Evolutionary conservation across 2,888 invertebrate species (phyloP), one percentile per base, ranked within the genome.

Genomic region (Drosophila engyochracea): DNA sequence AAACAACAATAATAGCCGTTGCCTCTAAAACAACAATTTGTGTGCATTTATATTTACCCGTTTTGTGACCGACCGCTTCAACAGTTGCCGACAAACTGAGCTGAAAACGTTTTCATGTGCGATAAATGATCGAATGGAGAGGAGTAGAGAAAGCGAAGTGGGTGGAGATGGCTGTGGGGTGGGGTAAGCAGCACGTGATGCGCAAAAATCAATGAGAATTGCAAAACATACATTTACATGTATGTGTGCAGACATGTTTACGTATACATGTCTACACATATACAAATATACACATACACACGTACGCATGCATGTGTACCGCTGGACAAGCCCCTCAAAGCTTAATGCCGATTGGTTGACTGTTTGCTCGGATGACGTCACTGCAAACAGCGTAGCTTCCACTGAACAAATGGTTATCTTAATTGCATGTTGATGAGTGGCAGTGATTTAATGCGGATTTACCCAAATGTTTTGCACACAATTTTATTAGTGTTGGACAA

Each of bases 241-340:
- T 4, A 22, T 22, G 14, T 14, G 14, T 73, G 66, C 12, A 31
- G n/a, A 35, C 35, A 33, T 22, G 30, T 16, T 33, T 47, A 61
- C 39, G 19, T 35, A 10, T 39, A 25, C 14, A 22, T 44, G 22
- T 4, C 16, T 25, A 47, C 14, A 2, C 14, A 35, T 35, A 30
- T 22, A 31, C 41, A 31, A 35, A 35, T 25, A 30, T 19, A 33
- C 49, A 63, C 47, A 22, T 33, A 22, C 44, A 25, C 16, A 39
- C n/a, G 54, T 41, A 51, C 3, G 12, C 4, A 22, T 25, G 7
- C 0, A 16, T 31, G 22, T 33, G 53, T 69, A 61, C 12, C 25
- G 16, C 28, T 30, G 30, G 89, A 75, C 85, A 82, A 82, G 85
- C 85, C 85, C 89, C 85, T 81, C 16, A 49, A 61, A 73, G 72